phyloP scores from a whole-genome alignment of 2,888 invertebrate species.

The Diploptera punctata region DNA sequence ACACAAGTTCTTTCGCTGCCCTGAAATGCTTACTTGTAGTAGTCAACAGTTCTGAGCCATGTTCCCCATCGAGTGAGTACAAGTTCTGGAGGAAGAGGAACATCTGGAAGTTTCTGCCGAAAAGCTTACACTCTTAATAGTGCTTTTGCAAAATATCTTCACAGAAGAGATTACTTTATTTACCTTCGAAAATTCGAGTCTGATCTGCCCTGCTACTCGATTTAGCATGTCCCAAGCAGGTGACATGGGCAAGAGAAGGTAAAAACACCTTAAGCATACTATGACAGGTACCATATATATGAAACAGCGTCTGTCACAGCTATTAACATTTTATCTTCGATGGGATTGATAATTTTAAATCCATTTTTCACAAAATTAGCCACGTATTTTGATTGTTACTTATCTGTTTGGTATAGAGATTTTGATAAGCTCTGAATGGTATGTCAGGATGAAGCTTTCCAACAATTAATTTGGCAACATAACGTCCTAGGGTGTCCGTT shows the following conservation, averaged over 20 bases:
- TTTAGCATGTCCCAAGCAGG: not conserved
- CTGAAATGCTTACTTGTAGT: not conserved
- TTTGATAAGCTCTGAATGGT: not conserved
- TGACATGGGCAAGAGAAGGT: not conserved
- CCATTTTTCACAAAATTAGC: not conserved
- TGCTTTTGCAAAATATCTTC: too few species aligned
- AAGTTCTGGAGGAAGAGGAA: too few species aligned
- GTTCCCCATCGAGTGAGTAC: too few species aligned
- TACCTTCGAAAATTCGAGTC: not conserved
- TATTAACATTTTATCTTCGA: too few species aligned
- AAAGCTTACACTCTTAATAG: too few species aligned
- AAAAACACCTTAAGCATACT: not conserved
- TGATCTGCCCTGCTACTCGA: not conserved
- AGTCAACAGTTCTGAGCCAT: not conserved
- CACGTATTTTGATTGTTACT: not conserved
- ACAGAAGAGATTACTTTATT: too few species aligned
- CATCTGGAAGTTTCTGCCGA: too few species aligned
- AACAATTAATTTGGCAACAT: not conserved
- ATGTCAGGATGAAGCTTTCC: too few species aligned
- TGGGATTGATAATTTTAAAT: too few species aligned
- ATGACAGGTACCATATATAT: not conserved
- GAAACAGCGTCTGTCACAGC: too few species aligned
- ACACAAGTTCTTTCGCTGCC: too few species aligned
- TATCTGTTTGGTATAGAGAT: not conserved
- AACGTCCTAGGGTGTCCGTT: not conserved